A percentile compares a stretch with the other conserved stretches of the same genome.
Conservation (phyloP, 2,888 invertebrate genomes). For the Aelia acuminata region DNA sequence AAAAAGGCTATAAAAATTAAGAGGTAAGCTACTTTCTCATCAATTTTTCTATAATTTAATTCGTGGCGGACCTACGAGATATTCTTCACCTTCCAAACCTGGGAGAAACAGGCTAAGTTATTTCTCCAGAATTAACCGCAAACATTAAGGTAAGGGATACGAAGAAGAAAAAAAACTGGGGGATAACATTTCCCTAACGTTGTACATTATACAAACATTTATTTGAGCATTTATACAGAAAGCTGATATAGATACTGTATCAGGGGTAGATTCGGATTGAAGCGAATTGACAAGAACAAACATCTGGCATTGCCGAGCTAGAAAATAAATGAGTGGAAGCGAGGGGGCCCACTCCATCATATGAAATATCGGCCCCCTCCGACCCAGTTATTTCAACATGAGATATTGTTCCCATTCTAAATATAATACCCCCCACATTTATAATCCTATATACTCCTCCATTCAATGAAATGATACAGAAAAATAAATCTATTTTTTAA, state of each 20-base stretch:
- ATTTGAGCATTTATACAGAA: neutral
- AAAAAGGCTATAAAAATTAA: too few species aligned
- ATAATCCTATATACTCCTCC: neutral
- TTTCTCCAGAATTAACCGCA: too few species aligned
- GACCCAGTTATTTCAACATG: slow-evolving; percentile 40
- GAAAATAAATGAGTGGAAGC: slow-evolving; percentile 6
- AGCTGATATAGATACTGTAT: neutral
- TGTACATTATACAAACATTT: neutral
- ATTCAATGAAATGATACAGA: neutral
- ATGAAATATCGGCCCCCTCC: slow-evolving; percentile 15
- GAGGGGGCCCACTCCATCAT: neutral
- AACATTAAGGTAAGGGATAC: too few species aligned
- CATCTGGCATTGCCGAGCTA: slow-evolving; percentile 7
- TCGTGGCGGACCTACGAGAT: too few species aligned
- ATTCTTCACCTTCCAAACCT: too few species aligned
- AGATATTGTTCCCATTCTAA: slow-evolving; percentile 30
- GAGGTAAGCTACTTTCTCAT: too few species aligned
- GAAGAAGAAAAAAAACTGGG: too few species aligned
- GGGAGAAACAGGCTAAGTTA: too few species aligned
- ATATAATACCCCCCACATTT: slow-evolving; percentile 16
- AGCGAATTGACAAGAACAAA: neutral
- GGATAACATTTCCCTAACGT: neutral
- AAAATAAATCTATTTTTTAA: too few species aligned
- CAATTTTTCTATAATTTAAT: too few species aligned
- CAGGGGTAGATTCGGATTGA: neutral